Evolutionary conservation across 2,113 vertebrate genomes (phyloP).

Genomic region (Progne subis): DNA sequence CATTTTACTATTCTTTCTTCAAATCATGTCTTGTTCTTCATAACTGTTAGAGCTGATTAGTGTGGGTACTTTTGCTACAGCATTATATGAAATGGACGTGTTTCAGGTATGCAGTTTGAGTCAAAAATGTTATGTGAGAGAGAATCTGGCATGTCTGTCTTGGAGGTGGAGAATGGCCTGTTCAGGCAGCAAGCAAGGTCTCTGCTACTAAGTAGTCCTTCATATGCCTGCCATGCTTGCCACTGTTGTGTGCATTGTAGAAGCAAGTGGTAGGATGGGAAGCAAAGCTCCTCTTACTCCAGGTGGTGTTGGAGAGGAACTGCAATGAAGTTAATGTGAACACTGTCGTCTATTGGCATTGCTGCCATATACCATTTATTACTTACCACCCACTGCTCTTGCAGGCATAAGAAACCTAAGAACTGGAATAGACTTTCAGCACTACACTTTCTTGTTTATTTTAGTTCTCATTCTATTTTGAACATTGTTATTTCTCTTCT

Average conservation of each 20-base stretch:
- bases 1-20: neutral
- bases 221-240: rapidly evolving
- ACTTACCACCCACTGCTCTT: neutral
- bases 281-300: neutral
- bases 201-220: neutral
- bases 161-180: neutral
- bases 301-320: neutral
- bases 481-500: neutral
- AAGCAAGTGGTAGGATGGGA: neutral
- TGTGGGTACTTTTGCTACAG: neutral
- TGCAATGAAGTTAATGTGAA: neutral
- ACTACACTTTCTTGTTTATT: neutral
- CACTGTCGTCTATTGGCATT: neutral
- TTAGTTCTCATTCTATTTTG: neutral
- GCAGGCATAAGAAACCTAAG: neutral
- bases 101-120: neutral
- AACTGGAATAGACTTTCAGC: neutral
- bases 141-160: neutral
- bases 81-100: neutral
- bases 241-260: neutral
- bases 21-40: neutral
- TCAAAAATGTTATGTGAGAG: neutral
- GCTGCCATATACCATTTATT: neutral
- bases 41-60: neutral
- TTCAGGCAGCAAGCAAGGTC: neutral